phyloP scores from a whole-genome alignment of 2,888 invertebrate species.

The Eupithecia dodoneata region DNA sequence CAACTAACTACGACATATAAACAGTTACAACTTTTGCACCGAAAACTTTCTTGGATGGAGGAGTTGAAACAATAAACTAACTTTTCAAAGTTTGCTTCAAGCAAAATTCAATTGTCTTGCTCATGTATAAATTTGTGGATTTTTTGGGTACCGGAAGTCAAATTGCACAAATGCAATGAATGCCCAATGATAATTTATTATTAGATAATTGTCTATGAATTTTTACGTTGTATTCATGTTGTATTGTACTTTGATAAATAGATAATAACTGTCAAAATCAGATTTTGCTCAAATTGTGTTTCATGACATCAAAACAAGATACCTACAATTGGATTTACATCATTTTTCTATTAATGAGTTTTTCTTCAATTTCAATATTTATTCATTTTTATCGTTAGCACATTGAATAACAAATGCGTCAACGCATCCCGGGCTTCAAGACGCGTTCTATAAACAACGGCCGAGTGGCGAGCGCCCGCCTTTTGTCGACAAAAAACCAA shows the following conservation, averaged over 20 bases:
- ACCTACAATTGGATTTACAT: no score
- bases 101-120: slow-evolving; percentile 1
- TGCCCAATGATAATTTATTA: slow-evolving; percentile 21
- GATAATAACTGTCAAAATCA: slow-evolving; percentile 25
- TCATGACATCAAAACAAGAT: neutral
- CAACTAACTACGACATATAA: slow-evolving; percentile 65
- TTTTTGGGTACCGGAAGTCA: slow-evolving; percentile 31
- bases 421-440: slow-evolving; percentile 1
- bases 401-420: neutral
- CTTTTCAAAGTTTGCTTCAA: slow-evolving; percentile 26
- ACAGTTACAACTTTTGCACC: slow-evolving; percentile 54
- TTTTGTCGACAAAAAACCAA: slow-evolving; percentile 31
- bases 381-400: neutral
- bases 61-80: slow-evolving; percentile 6
- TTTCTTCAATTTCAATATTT: neutral
- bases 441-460: slow-evolving; percentile 21
- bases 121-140: neutral
- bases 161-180: slow-evolving; percentile 6
- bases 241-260: no score
- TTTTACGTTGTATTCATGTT: no score
- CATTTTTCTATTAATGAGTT: neutral
- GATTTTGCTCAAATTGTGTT: slow-evolving; percentile 25
- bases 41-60: slow-evolving; percentile 33
- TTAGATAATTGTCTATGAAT: slow-evolving; percentile 8
- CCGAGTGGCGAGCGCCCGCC: slow-evolving; percentile 25